Evolutionary conservation across 2,797 vertebrate species (phyloP), one percentile per base, ranked within the genome.

Genomic region (Adrianichthys oophorus): DNA sequence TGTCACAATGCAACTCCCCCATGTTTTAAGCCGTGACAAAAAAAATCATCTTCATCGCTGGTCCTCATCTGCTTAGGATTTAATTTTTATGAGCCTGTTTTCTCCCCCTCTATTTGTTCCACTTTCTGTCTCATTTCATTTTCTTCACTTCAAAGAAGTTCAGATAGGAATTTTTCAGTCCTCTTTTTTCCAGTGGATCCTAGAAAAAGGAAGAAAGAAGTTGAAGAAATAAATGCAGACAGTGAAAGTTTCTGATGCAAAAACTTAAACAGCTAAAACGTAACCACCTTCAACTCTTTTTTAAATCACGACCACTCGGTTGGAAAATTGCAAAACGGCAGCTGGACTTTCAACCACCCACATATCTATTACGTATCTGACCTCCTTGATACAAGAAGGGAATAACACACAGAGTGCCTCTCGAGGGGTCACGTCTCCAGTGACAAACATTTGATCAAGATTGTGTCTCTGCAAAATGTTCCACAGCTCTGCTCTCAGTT

Each of bases 61-160:
- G 58, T 65, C 48, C 63, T 72, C 70, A 74, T 82, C 74, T 82
- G 76, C 75, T 65, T 53, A 64, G 72, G 80, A 83, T 87, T 87
- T 80, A 45, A 61, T 68, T 72, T 64, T 15, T 49, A 61, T 70
- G 41, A 70, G 48, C 48, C 19, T 18, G 15, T 17, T 26, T 50
- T 44, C 19, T 58, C 19, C 41, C 42, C 7, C 43, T 51, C 0
- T 49, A 37, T 37, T 26, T 55, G 37, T 61, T 18, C 47, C 32
- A 26, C 16, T 48, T 44, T 71, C 54, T 53, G 59, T 82, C 72
- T 72, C 41, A 12, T 61, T 61, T n/a, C 48, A 17, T 67, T 73
- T 47, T 18, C 40, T 51, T 68, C 23, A 72, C 64, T 78, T 84
- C 70, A 75, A 80, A 80, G 74, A 68, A 47, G 69, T 68, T 52